These are phyloP conservation scores for Beris chalybata DNA, from an alignment of 2,888 invertebrate species.

Conservation along the genomic window DNA sequence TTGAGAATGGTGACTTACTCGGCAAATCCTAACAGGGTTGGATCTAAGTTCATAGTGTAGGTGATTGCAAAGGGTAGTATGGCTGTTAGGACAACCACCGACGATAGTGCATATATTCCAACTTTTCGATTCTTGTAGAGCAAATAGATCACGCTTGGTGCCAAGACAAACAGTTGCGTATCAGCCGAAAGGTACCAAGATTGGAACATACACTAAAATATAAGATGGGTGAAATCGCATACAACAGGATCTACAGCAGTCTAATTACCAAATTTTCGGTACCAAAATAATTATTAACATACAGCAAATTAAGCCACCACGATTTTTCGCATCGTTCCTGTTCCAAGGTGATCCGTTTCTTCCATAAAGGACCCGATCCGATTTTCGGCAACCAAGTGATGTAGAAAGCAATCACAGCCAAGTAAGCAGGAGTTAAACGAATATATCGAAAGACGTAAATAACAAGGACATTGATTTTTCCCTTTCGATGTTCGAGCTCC, in stretches of 20 bases:
- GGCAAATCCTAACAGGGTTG: constrained; percentile 68
- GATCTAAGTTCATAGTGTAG: constrained; percentile 63
- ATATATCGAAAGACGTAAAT: constrained; percentile 69
- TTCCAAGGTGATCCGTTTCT: constrained; percentile 61
- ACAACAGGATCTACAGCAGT: constrained; percentile 5
- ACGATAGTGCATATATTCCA: constrained; percentile 60
- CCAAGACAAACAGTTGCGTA: constrained; percentile 67
- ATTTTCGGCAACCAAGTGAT: constrained; percentile 71
- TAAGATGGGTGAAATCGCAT: neutral
- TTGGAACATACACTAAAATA: constrained; percentile 60
- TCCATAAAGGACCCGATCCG: constrained; percentile 76
- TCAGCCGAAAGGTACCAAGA: constrained; percentile 64
- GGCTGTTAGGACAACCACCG: constrained; percentile 58
- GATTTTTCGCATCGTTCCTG: constrained; percentile 63
- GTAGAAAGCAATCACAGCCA: constrained; percentile 71
- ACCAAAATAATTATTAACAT: constrained; percentile 72
- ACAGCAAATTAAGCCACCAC: constrained; percentile 76
- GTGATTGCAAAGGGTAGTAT: constrained; percentile 64
- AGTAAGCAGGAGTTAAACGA: constrained; percentile 74
- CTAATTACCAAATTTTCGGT: constrained; percentile 57
- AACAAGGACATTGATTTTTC: constrained; percentile 64
- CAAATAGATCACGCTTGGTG: constrained; percentile 68
- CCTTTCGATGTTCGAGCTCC: constrained; percentile 68
- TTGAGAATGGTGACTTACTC: constrained; percentile 61
- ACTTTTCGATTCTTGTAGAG: constrained; percentile 66